Conservation (phyloP, 30 jellyfish, hydroid and myxozoan species). For the Chironex yamaguchii region DNA sequence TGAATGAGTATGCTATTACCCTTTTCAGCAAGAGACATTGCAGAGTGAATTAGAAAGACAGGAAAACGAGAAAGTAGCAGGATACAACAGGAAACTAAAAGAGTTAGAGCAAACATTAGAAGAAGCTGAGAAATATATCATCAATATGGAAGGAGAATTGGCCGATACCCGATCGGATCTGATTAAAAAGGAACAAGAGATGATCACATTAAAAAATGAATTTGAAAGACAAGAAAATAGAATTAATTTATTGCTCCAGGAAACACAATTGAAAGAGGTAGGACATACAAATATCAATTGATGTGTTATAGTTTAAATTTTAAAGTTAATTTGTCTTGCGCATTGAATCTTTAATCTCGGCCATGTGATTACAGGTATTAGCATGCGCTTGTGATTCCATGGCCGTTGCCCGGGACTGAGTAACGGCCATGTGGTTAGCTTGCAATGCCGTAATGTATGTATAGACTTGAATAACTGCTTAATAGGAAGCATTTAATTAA, state of each 20-base stretch:
- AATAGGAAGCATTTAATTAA: too few species aligned
- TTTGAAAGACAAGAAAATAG: constrained; percentile 4
- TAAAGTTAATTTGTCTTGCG: too few species aligned
- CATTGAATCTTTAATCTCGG: too few species aligned
- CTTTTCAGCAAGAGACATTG: background rate
- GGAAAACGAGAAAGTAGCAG: background rate
- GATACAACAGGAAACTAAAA: background rate
- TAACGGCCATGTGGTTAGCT: too few species aligned
- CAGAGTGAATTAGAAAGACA: background rate
- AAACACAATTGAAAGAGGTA: constrained; percentile 63
- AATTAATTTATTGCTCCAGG: constrained; percentile 34
- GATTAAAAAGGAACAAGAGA: background rate
- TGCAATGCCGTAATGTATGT: too few species aligned
- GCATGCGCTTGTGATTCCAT: too few species aligned
- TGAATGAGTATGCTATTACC: too few species aligned
- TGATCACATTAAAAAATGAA: background rate
- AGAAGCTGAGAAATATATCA: constrained; percentile 2
- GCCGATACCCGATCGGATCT: constrained; percentile 5
- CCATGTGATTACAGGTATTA: too few species aligned
- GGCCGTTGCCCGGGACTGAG: too few species aligned
- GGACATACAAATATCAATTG: too few species aligned
- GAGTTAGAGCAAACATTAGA: background rate
- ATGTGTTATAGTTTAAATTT: too few species aligned
- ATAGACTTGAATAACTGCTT: too few species aligned
- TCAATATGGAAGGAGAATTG: constrained; percentile 2